Conservation (phyloP, 2,113 vertebrate species). For the Corythornis cristatus region DNA sequence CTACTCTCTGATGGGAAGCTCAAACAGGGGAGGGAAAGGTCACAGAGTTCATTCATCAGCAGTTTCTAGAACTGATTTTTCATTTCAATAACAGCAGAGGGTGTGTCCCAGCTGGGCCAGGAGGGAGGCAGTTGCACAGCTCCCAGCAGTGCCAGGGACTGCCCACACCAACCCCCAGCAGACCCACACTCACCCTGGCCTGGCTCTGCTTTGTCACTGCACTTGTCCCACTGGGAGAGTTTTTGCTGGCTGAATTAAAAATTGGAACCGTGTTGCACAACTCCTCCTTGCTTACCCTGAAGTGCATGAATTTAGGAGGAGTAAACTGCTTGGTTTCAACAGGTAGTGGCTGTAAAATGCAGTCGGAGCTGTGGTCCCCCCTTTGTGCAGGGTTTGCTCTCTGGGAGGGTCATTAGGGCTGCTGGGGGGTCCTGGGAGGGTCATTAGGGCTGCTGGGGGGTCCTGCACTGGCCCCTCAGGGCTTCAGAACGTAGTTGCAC, state of each 20-base stretch:
- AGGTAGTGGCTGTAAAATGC: neutral
- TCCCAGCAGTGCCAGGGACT: neutral
- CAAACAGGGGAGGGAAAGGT: neutral
- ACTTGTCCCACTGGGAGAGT: neutral
- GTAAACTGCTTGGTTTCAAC: neutral
- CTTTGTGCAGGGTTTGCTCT: neutral
- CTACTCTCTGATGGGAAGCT: neutral
- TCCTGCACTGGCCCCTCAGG: neutral
- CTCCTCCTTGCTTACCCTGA: neutral
- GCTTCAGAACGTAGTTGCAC: accelerated
- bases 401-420: neutral
- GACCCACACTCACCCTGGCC: neutral
- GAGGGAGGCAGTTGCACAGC: neutral
- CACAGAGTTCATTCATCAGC: neutral
- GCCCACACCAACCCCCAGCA: too few relatives aligned
- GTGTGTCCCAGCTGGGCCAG: neutral
- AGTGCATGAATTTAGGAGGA: neutral
- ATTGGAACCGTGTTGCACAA: neutral
- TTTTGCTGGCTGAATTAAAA: neutral
- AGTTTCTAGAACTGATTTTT: neutral
- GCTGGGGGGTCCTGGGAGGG: neutral
- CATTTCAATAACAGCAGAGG: neutral
- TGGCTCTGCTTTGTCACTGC: neutral
- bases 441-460: neutral
- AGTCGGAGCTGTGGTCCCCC: neutral